A percentile compares a stretch with the other conserved stretches of the same genome.
These are phyloP conservation scores for Hartigia nigra DNA, from an alignment of 2,888 invertebrate genomes.

Conservation along the genomic window DNA sequence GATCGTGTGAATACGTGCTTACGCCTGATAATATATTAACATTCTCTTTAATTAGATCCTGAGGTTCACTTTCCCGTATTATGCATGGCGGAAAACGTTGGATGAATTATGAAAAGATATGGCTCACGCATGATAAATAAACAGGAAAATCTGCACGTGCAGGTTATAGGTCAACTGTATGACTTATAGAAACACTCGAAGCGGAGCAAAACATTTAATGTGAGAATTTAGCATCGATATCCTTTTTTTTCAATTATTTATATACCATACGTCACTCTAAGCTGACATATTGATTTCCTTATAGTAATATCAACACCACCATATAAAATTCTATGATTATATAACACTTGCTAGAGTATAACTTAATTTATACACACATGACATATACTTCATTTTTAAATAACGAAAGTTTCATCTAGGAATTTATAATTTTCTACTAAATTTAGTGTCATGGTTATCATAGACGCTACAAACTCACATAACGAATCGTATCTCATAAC, in stretches of 20 bases:
- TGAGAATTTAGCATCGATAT: neutral
- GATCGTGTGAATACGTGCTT: slow-evolving; percentile 5
- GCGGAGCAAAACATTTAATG: neutral
- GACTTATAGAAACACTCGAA: neutral
- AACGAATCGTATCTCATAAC: neutral
- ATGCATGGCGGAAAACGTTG: slow-evolving; percentile 3
- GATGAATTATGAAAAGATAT: neutral
- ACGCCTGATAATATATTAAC: slow-evolving; percentile 1
- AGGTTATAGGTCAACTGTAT: neutral
- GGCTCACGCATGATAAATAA: neutral
- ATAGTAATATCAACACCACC: neutral
- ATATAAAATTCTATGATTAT: no score
- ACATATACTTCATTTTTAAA: neutral
- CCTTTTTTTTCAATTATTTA: neutral
- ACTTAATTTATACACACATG: neutral
- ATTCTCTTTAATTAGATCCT: slow-evolving; percentile 6
- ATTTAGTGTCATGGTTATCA: neutral
- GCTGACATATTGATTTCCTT: neutral
- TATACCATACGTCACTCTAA: neutral
- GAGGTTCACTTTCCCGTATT: slow-evolving; percentile 4
- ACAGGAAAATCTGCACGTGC: neutral
- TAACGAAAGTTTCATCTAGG: neutral
- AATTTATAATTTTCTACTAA: neutral
- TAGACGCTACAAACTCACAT: neutral
- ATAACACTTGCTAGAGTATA: neutral